Evolutionary conservation across 2,888 invertebrate genomes (phyloP).

Genomic region (Netelia melanura): DNA sequence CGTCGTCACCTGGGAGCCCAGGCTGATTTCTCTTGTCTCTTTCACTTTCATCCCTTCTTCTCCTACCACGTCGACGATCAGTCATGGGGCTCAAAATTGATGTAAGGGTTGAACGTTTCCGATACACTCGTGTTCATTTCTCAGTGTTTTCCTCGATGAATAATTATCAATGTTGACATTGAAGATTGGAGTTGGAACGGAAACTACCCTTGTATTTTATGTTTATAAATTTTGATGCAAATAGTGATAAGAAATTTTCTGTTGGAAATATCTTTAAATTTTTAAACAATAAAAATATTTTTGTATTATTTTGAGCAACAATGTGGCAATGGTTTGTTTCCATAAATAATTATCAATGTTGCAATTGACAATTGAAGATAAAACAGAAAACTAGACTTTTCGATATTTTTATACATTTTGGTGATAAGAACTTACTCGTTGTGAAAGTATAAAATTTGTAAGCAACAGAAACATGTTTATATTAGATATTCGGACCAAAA

Average conservation of each 20-base stretch:
- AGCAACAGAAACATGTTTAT: not conserved
- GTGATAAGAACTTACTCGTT: no score
- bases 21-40: slow-evolving; percentile 7
- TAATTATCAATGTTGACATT: no score
- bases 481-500: not conserved
- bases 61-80: not conserved
- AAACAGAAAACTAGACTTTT: not conserved
- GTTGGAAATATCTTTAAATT: no score
- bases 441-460: not conserved
- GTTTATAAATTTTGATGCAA: no score
- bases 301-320: no score
- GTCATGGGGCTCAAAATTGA: slow-evolving; percentile 9
- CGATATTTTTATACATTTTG: no score
- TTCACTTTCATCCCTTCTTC: not conserved
- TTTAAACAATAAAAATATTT: no score
- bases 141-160: not conserved
- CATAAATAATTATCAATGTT: no score
- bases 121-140: not conserved
- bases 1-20: slow-evolving; percentile 23
- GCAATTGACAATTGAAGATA: not conserved
- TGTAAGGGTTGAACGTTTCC: slow-evolving; percentile 10
- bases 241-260: no score
- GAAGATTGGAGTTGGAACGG: not conserved
- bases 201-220: not conserved
- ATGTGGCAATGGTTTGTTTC: not conserved